Base-by-base conservation (phyloP, 1,140 invertebrate genomes). In the Lasioglossum baleicum region DNA sequence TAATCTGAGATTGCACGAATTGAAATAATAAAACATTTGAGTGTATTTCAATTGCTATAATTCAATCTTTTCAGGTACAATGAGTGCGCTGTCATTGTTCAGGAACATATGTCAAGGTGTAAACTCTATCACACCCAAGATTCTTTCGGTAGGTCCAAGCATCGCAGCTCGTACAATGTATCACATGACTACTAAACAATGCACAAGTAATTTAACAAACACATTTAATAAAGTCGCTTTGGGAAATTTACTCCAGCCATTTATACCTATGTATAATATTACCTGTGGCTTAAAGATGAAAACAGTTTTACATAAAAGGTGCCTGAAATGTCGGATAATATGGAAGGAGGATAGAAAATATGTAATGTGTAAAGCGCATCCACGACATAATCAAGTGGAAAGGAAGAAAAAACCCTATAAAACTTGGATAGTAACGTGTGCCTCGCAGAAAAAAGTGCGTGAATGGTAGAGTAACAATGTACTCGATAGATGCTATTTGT, bases 331-430 rank as follows among this genome's bases (percentile, higher is more conserved):
- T 88, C 96, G 96, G 86, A 94, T 96, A 88, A 94, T 96, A 17
- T 92, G 94, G 60, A 92, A 95, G 72, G 94, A 97, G 88, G 94
- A 96, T 79, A 93, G 96, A 53, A 88, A 95, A 81, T 96, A 95
- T 92, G 95, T 97, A 64, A 95, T 96, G 68, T 98, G 97, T 87
- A 95, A 95, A 83, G 95, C 94, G 31, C 94, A 96, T 90, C 95
- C 95, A 56, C 92, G 96, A 70, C 97, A 98, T 86, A 97, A 97
- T 87, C 96, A 97, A 93, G 96, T 95, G 94, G 91, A 95, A 42
- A 96, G 95, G 91, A 93, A 95, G 95, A 81, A 94, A 94, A 53
- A 93, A 93, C 79, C 95, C 94, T 85, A 80, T 13, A 83, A 75
- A 0, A 95, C 94, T 48, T 96, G 95, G 94, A 95, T 96, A 81